Base-by-base conservation (phyloP, 53 echinoderm and acorn worm genomes). In the Actinopyga echinites region DNA sequence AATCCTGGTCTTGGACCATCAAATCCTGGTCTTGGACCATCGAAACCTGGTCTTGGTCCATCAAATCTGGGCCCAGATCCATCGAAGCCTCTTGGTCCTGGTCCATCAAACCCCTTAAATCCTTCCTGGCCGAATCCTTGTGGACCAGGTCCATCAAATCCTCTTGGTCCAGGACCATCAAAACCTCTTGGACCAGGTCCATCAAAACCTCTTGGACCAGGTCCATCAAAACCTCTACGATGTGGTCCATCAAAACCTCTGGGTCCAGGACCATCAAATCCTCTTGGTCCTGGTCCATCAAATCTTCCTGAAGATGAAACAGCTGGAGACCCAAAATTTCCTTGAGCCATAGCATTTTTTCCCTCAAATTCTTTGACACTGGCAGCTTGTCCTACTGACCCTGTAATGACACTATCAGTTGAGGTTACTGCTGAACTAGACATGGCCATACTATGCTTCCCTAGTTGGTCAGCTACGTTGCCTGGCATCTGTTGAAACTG, bases 181-280 rank as follows among this genome's bases (percentile, higher is more conserved):
- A 69, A 80, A 11, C 85, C 85, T 80, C 85, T 57, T 8, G 71
- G 30, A 25, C 30, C 67, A 29, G 43, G 66, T 68, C 80, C 87
- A 64, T 56, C 87, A 80, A 65, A 24, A 15, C 83, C 87, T 38
- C 65, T 80, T 59, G 85, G 89, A 4, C 82, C 86, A 60, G 77
- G 75, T 29, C 66, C 78, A 26, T 57, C 85, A 26, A 85, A 23
- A 23, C 85, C 89, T 71, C 56, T 30, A 37, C 44, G 30, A 3
- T 58, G 63, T 30, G 86, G 90, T 24, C 82, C 90, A 49, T 53
- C 34, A 21, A 38, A 30, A 11, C 58, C 80, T 82, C 83, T 21
- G 63, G 88, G 79, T 25, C 87, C 86, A 32, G 66, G 55, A 20
- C 53, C 54, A 63, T 62, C 89, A 44, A 65, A 52, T 13, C 69